phyloP scores from a whole-genome alignment of 2,113 vertebrate species.

The Pseudorhombus dupliciocellatus region DNA sequence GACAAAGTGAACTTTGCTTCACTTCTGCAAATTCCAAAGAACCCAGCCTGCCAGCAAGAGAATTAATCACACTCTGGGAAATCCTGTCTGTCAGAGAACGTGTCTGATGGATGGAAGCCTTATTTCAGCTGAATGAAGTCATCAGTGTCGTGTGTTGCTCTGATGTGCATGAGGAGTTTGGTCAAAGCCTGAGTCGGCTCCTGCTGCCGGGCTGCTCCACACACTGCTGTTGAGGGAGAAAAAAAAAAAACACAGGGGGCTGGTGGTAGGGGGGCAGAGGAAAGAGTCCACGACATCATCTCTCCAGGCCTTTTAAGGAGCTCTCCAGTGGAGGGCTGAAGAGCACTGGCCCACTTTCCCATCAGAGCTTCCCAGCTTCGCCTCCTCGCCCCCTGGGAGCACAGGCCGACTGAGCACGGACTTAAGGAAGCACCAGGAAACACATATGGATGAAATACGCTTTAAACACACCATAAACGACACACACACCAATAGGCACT shows the following conservation, averaged over 20 bases:
- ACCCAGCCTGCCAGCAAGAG: neutral
- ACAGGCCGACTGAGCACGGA: slow-evolving; percentile 50
- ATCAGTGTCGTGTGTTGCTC: slow-evolving; percentile 68
- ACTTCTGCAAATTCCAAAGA: slow-evolving; percentile 22
- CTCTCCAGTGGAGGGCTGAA: slow-evolving; percentile 77
- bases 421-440: slow-evolving; percentile 16
- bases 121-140: slow-evolving; percentile 69
- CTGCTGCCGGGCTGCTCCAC: slow-evolving; percentile 59
- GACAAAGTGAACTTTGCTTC: slow-evolving; percentile 39
- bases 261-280: slow-evolving; percentile 23
- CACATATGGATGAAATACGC: slow-evolving; percentile 25
- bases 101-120: slow-evolving; percentile 55
- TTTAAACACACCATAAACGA: slow-evolving; percentile 11
- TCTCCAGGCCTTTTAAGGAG: slow-evolving; percentile 84
- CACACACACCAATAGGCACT: neutral
- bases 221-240: slow-evolving; percentile 26
- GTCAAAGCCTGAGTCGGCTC: slow-evolving; percentile 54
- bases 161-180: slow-evolving; percentile 72
- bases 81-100: slow-evolving; percentile 28
- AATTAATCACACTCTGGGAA: slow-evolving; percentile 28
- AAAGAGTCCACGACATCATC: slow-evolving; percentile 78
- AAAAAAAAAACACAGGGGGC: slow-evolving; percentile 40
- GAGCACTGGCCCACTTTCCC: slow-evolving; percentile 79
- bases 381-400: slow-evolving; percentile 62
- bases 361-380: slow-evolving; percentile 69